phyloP scores from a whole-genome alignment of 2,113 vertebrate species.

The Psettodes erumei region DNA sequence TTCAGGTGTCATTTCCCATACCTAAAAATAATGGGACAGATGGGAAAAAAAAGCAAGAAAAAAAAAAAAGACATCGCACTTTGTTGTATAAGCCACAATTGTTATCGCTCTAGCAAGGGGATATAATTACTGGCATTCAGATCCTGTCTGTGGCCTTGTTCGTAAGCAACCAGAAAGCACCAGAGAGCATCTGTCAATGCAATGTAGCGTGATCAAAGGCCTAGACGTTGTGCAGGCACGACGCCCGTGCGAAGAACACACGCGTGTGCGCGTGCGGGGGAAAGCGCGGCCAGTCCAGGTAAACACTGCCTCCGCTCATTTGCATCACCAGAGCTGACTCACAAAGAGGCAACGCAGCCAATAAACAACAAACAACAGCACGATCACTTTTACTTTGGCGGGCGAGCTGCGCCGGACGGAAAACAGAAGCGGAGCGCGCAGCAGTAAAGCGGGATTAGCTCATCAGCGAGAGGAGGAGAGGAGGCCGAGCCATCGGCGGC shows the following conservation, averaged over 20 bases:
- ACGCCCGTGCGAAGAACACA: not conserved
- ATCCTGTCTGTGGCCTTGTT: constrained; percentile 74
- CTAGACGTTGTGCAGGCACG: constrained; percentile 55
- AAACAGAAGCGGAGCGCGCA: constrained; percentile 53
- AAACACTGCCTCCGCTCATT: constrained; percentile 79
- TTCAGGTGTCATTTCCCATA: constrained; percentile 74
- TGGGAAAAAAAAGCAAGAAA: constrained; percentile 63
- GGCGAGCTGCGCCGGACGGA: constrained; percentile 49
- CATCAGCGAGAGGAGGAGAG: constrained; percentile 48
- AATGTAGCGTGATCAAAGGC: constrained; percentile 80
- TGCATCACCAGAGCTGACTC: constrained; percentile 76
- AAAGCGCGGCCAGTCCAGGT: constrained; percentile 75
- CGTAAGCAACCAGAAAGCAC: constrained; percentile 78
- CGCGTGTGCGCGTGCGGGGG: constrained; percentile 21
- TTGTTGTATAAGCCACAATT: constrained; percentile 75
- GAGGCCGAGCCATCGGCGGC: constrained; percentile 45
- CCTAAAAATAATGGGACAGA: constrained; percentile 76
- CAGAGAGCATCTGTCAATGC: constrained; percentile 81
- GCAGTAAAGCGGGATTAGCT: constrained; percentile 63
- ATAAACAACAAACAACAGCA: constrained; percentile 75
- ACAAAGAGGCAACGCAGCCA: constrained; percentile 72
- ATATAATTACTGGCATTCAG: constrained; percentile 80
- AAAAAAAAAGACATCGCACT: constrained; percentile 67
- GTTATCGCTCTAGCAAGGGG: constrained; percentile 66
- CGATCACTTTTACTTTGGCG: constrained; percentile 75